Percentiles rank a stretch among this genome's conserved stretches.
Conservation (phyloP, 2,113 vertebrate genomes). For the Larimichthys polyactis region DNA sequence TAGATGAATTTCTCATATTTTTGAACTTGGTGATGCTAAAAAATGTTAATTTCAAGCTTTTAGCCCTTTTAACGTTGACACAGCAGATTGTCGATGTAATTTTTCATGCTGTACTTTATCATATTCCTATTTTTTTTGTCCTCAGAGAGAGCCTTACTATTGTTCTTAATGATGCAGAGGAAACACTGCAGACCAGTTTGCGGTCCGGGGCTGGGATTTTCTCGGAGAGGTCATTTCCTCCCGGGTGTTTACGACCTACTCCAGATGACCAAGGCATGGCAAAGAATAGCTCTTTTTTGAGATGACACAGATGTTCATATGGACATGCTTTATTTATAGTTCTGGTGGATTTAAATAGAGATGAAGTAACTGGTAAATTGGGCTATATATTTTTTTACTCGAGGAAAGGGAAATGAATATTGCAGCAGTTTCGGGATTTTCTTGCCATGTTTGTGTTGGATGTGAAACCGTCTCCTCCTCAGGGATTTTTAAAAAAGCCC, state of each 20-base stretch:
- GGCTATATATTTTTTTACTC: slow-evolving; percentile 13
- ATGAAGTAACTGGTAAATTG: background rate
- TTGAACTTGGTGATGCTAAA: background rate
- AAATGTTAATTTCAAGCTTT: slow-evolving; percentile 8
- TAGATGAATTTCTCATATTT: background rate
- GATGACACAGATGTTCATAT: background rate
- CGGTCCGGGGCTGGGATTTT: no score
- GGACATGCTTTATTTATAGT: background rate
- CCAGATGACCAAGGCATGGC: slow-evolving; percentile 9
- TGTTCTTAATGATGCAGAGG: background rate
- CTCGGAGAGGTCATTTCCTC: slow-evolving; percentile 4
- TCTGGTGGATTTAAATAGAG: slow-evolving; percentile 4
- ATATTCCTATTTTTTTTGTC: no score
- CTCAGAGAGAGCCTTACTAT: no score
- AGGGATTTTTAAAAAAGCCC: background rate
- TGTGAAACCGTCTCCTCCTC: background rate
- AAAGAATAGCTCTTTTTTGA: background rate
- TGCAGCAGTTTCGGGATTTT: background rate
- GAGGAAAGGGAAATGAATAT: slow-evolving; percentile 12
- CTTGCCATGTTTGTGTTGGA: slow-evolving; percentile 6
- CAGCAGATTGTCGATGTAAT: background rate
- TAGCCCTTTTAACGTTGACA: background rate
- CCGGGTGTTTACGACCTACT: background rate
- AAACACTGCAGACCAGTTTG: background rate
- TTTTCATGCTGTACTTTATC: no score